Conservation (phyloP, 2,797 vertebrate genomes). For the Urocyon cinereoargenteus region DNA sequence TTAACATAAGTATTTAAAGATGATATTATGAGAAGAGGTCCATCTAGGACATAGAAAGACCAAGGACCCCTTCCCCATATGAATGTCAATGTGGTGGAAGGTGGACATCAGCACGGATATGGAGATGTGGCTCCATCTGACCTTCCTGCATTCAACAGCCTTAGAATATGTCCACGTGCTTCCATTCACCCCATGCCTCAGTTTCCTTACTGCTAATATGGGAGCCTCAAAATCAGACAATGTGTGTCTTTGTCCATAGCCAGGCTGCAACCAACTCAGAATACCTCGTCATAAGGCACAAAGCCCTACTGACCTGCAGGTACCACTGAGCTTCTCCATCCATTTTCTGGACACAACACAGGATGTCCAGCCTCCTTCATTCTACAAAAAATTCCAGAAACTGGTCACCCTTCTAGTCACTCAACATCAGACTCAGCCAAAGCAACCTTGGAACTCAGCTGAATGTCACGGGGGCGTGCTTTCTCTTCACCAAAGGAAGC, state of each 20-base stretch:
- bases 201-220: not conserved
- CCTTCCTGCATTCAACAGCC: not conserved
- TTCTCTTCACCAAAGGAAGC: not conserved
- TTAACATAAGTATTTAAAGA: not conserved
- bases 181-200: not conserved
- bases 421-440: not conserved
- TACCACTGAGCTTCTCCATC: not conserved
- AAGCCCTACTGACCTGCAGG: not conserved
- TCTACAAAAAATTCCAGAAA: constrained; percentile 37
- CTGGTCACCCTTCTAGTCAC: not conserved
- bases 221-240: not conserved
- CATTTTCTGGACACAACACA: not conserved
- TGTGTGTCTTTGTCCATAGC: not conserved
- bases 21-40: not conserved
- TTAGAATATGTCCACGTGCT: not conserved
- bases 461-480: not conserved
- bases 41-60: not conserved
- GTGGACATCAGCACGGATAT: rapidly evolving
- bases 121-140: rapidly evolving
- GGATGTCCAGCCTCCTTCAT: not conserved
- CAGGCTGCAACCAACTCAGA: not conserved
- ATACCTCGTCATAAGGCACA: too few relatives aligned
- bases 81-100: too few relatives aligned
- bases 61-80: not conserved
- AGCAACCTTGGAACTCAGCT: not conserved